phyloP scores from a whole-genome alignment of 2,888 invertebrate genomes.

The Ormia ochracea region DNA sequence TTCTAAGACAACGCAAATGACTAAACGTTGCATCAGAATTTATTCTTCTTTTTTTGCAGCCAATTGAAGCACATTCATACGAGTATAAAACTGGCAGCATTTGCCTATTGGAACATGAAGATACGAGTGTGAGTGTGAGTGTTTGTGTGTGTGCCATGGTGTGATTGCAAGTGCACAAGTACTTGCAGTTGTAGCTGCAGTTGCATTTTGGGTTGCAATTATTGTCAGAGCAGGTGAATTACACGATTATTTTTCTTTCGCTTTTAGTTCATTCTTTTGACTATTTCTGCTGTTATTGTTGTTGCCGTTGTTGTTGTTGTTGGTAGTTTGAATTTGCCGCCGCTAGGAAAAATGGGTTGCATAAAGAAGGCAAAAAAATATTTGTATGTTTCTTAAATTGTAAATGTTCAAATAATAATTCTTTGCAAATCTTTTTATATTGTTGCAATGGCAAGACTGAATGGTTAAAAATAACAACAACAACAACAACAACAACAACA shows the following conservation, averaged over 20 bases:
- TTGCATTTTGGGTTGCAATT: conserved; percentile 64
- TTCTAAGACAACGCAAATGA: conserved; percentile 18
- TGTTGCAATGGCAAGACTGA: conserved; percentile 11
- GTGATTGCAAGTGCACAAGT: background rate
- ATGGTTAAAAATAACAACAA: background rate
- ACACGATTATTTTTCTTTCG: conserved; percentile 71
- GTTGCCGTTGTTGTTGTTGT: conserved; percentile 6
- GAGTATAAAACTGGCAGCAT: conserved; percentile 23
- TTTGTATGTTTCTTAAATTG: conserved; percentile 39
- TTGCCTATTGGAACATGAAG: conserved; percentile 34
- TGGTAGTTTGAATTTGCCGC: conserved; percentile 34
- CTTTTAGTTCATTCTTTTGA: conserved; percentile 39
- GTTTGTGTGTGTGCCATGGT: background rate
- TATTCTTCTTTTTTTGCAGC: background rate
- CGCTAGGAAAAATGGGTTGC: conserved; percentile 40
- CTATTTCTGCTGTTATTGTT: conserved; percentile 43
- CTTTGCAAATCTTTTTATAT: background rate
- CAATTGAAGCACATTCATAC: conserved; percentile 6
- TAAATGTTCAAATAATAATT: background rate
- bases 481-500: conserved; percentile 15
- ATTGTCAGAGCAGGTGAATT: conserved; percentile 71
- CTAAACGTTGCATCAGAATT: conserved; percentile 20
- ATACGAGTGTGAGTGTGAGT: background rate
- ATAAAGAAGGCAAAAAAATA: conserved; percentile 46
- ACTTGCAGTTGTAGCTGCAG: conserved; percentile 51